These are phyloP conservation scores for Microplitis demolitor DNA, from an alignment of 1,140 invertebrate species.

Conservation along the genomic window DNA sequence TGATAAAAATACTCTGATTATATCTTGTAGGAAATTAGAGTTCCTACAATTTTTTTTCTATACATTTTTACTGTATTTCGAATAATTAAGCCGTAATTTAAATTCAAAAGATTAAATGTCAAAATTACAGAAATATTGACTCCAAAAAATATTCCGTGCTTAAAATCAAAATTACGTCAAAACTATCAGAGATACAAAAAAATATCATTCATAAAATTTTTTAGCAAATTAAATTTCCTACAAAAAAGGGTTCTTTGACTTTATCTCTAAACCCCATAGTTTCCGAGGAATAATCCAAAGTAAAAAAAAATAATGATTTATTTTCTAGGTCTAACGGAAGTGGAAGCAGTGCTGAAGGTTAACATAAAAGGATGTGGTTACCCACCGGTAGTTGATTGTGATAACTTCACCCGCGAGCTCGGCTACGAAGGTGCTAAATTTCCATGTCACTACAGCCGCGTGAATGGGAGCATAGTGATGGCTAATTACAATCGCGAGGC, in stretches of 20 bases:
- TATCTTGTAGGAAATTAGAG: too few relatives aligned
- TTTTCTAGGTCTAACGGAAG: slow-evolving; percentile 43
- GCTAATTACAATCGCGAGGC: slow-evolving; percentile 79
- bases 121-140: too few relatives aligned
- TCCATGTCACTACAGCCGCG: slow-evolving; percentile 82
- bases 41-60: too few relatives aligned
- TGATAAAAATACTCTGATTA: too few relatives aligned
- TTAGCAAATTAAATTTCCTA: too few relatives aligned
- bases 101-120: too few relatives aligned
- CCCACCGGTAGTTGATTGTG: slow-evolving; percentile 82
- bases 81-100: too few relatives aligned
- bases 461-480: slow-evolving; percentile 80
- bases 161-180: too few relatives aligned
- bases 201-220: too few relatives aligned
- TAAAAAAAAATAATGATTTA: slow-evolving; percentile 19
- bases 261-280: neutral
- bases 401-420: slow-evolving; percentile 78
- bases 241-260: neutral
- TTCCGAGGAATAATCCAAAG: neutral
- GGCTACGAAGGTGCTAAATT: slow-evolving; percentile 78
- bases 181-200: too few relatives aligned
- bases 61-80: too few relatives aligned
- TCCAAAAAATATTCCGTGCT: too few relatives aligned
- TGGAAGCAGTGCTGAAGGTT: slow-evolving; percentile 73
- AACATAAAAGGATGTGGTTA: slow-evolving; percentile 90